Evolutionary conservation across 2,113 vertebrate genomes (phyloP), one percentile per base, ranked within the genome.

Genomic region (Dolichallabes microphthalmus): DNA sequence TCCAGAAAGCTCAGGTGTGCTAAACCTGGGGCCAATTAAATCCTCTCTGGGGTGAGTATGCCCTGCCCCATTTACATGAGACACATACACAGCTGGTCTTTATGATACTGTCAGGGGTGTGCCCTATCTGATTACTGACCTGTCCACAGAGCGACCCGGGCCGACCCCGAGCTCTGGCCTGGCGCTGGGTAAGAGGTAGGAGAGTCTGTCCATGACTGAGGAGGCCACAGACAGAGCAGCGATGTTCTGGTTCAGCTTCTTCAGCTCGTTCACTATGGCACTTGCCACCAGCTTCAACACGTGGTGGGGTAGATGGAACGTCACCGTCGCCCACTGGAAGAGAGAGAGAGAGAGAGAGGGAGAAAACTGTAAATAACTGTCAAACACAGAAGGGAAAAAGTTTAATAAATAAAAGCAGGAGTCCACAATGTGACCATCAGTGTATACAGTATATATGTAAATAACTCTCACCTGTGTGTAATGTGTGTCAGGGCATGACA

Each of bases 181-280:
- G 63, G 96, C 97, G 45, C 97, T 99, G 87, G 97, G 97, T 93
- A 99, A 96, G 95, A 99, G 97, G 96, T 99, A 99, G 95, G 98
- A 98, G 90, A 99, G 96, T 92, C 98, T 96, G 95, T 99, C 98
- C 98, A 99, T 97, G 93, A 99, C 96, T 91, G 98, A 99, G 91
- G 98, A 99, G 57, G 98, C 98, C 92, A 99, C 98, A 91, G 98
- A 97, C 94, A 99, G 96, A 94, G 98, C 98, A 94, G 98, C 97
- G 90, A 98, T 94, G 94, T 99, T 99, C 94, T 98, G 98, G 96
- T 99, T 99, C 91, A 98, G 96, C 95, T 99, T 99, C 96, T 98
- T 99, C 91, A 99, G 96, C 96, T 99, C 98, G 91, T 95, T 98
- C 92, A 98, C 98, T 88, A 99, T 96, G 94, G 96, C 96, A 92